Percentiles rank a stretch among this genome's conserved stretches.
Conservation (phyloP, 2,888 invertebrate genomes). For the Cosmopolites sordidus region DNA sequence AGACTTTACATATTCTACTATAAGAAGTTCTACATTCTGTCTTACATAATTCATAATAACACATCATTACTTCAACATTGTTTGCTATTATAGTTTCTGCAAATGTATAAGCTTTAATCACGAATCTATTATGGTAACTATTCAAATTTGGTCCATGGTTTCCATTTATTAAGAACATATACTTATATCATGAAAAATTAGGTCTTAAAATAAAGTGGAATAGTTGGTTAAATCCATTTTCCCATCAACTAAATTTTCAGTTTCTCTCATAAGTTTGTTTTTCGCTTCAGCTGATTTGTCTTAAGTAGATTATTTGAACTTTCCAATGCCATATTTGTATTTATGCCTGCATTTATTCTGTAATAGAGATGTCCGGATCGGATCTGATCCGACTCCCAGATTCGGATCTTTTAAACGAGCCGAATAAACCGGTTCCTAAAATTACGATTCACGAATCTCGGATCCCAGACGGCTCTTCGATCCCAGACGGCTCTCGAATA, state of each 20-base stretch:
- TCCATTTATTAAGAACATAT: background rate
- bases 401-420: too few species aligned
- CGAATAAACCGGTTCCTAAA: too few species aligned
- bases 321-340: background rate
- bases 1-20: conserved; percentile 20
- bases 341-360: background rate
- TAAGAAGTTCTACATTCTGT: conserved; percentile 18
- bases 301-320: background rate
- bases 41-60: conserved; percentile 20
- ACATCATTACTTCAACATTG: conserved; percentile 5
- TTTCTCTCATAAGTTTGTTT: background rate
- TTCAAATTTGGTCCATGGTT: background rate
- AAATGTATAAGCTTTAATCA: conserved; percentile 15
- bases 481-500: too few species aligned
- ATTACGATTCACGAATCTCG: too few species aligned
- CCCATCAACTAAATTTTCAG: background rate
- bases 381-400: too few species aligned
- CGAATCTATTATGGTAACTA: conserved; percentile 10
- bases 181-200: background rate
- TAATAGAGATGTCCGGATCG: too few species aligned
- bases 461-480: too few species aligned
- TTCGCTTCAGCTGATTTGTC: too few species aligned
- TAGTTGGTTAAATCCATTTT: background rate
- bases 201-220: background rate
- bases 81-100: conserved; percentile 15